A percentile compares a stretch with the other conserved stretches of the same genome.
phyloP scores from a whole-genome alignment of 1,140 invertebrate genomes.

The Adelges cooleyi region DNA sequence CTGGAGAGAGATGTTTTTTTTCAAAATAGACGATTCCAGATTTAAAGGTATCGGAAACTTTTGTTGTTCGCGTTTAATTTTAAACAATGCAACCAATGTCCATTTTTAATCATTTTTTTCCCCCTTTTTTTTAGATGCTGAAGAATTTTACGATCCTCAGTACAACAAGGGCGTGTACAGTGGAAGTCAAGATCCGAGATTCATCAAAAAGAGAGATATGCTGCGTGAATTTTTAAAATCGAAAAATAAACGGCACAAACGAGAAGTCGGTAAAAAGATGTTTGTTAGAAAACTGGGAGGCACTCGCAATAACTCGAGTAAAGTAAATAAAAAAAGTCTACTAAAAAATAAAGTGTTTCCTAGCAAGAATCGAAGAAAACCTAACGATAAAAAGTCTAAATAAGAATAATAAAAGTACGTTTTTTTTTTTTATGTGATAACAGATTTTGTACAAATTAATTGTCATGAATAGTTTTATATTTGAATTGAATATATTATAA shows the following conservation, averaged over 20 bases:
- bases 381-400: too few relatives aligned
- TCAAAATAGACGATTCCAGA: constrained; percentile 9
- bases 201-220: neutral
- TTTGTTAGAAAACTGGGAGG: constrained; percentile 18
- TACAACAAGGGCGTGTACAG: neutral
- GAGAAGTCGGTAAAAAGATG: neutral
- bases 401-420: too few relatives aligned
- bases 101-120: neutral
- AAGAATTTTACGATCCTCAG: constrained; percentile 23
- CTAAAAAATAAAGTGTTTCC: neutral
- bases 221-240: constrained; percentile 17
- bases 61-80: too few relatives aligned
- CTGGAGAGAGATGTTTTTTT: constrained; percentile 16
- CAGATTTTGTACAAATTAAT: too few relatives aligned
- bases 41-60: constrained; percentile 8
- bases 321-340: neutral
- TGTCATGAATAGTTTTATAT: too few relatives aligned
- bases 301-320: neutral
- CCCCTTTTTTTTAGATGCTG: constrained; percentile 5
- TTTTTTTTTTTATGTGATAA: too few relatives aligned
- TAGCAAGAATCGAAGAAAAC: too few relatives aligned
- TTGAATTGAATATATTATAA: too few relatives aligned
- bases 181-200: constrained; percentile 17
- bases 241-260: constrained; percentile 14
- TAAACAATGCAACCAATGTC: too few relatives aligned